Conservation (phyloP, 2,113 vertebrate species). For the Pygathrix nemaeus region DNA sequence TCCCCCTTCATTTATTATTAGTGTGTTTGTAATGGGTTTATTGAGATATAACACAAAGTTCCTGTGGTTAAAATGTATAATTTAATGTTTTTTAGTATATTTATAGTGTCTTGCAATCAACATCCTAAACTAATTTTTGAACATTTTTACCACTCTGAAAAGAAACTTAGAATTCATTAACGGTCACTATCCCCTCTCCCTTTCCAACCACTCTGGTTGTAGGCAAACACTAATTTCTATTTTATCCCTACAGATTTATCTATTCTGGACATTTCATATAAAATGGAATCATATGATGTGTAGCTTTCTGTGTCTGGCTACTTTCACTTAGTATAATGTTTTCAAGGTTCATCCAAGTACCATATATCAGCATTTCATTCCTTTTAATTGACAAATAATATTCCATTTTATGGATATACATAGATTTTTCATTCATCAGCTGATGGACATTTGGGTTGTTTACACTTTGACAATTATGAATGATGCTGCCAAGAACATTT, state of each 20-base stretch:
- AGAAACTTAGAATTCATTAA: background rate
- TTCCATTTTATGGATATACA: background rate
- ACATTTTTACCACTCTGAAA: background rate
- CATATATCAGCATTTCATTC: background rate
- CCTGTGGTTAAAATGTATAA: background rate
- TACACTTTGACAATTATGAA: background rate
- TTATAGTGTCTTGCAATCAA: background rate
- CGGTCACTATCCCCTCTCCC: background rate
- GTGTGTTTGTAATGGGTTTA: background rate
- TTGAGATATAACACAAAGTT: background rate
- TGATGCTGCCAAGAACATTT: background rate
- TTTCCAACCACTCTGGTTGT: background rate
- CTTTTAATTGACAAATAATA: background rate
- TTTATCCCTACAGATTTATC: background rate
- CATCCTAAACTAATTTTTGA: background rate
- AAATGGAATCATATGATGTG: background rate
- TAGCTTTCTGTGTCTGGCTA: background rate
- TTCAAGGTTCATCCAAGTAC: background rate
- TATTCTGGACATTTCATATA: background rate
- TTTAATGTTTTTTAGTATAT: background rate
- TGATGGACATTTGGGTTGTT: background rate
- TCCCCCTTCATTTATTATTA: background rate
- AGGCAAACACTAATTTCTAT: background rate
- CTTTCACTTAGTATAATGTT: background rate
- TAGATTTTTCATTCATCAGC: background rate